phyloP scores from a whole-genome alignment of 1,140 invertebrate genomes.

The Pogonognathellus flavescens region DNA sequence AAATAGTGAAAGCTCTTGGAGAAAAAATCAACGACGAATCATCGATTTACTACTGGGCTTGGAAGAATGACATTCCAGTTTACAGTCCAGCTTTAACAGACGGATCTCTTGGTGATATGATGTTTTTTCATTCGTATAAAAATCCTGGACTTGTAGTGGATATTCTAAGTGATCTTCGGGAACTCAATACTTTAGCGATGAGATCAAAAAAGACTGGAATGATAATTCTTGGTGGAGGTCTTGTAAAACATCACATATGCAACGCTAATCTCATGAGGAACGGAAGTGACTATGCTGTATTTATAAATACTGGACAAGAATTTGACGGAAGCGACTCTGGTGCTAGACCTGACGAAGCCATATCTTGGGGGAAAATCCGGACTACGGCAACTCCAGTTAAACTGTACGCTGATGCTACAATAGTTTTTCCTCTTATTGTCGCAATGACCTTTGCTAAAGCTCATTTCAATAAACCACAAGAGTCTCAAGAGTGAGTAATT shows the following conservation, averaged over 20 bases:
- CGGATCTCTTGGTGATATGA: conserved; percentile 99
- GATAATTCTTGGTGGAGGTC: conserved; percentile 95
- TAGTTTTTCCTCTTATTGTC: conserved; percentile 95
- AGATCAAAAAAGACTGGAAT: conserved; percentile 94
- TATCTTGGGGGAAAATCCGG: conserved; percentile 98
- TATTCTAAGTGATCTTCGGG: conserved; percentile 90
- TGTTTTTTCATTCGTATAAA: conserved; percentile 97
- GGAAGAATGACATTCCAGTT: conserved; percentile 97
- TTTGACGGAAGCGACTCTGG: conserved; percentile 99
- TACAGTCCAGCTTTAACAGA: conserved; percentile 98
- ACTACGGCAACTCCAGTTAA: conserved; percentile 87
- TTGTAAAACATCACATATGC: conserved; percentile 99
- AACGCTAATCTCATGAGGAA: conserved; percentile 99
- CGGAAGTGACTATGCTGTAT: conserved; percentile 97
- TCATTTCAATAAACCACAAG: conserved; percentile 10
- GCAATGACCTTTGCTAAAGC: conserved; percentile 92
- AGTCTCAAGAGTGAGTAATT: neutral
- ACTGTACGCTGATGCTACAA: conserved; percentile 93
- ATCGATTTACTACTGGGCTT: conserved; percentile 98
- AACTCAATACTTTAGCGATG: conserved; percentile 95
- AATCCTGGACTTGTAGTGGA: conserved; percentile 94
- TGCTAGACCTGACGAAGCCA: conserved; percentile 96
- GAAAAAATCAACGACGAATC: conserved; percentile 90
- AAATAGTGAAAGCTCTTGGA: conserved; percentile 86
- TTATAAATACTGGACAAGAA: conserved; percentile 96